Evolutionary conservation across 2,888 invertebrate genomes (phyloP).

Genomic region (Oligia strigilis): DNA sequence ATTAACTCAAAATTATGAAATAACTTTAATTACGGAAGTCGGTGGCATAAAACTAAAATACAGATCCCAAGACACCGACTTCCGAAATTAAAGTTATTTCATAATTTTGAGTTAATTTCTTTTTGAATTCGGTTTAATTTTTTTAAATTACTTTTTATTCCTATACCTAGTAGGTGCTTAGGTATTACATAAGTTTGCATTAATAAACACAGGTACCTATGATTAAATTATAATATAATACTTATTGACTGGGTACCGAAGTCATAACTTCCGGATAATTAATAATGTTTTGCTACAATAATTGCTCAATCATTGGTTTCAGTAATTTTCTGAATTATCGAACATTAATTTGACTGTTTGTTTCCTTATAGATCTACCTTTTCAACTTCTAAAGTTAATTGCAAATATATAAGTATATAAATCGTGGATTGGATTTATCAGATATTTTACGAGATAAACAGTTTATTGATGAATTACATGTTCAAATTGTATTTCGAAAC

Average conservation of each 20-base stretch:
- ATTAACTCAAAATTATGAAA: no score
- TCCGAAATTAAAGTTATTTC: no score
- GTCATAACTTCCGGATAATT: conserved; percentile 29
- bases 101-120: no score
- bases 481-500: background rate
- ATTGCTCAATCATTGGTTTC: conserved; percentile 43
- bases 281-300: conserved; percentile 30
- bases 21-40: no score
- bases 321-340: conserved; percentile 40
- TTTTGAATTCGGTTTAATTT: no score
- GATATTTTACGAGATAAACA: background rate
- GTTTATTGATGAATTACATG: background rate
- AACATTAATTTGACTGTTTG: conserved; percentile 33
- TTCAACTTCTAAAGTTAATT: conserved; percentile 14
- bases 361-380: conserved; percentile 34
- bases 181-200: background rate
- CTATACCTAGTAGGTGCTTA: no score
- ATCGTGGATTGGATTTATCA: background rate
- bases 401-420: background rate
- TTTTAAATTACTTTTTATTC: no score
- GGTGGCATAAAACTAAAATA: no score
- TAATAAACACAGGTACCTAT: background rate
- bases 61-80: no score
- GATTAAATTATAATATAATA: background rate
- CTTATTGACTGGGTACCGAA: conserved; percentile 10